These are phyloP conservation scores for Chionis minor DNA, from an alignment of 2,113 vertebrate genomes.

Conservation along the genomic window DNA sequence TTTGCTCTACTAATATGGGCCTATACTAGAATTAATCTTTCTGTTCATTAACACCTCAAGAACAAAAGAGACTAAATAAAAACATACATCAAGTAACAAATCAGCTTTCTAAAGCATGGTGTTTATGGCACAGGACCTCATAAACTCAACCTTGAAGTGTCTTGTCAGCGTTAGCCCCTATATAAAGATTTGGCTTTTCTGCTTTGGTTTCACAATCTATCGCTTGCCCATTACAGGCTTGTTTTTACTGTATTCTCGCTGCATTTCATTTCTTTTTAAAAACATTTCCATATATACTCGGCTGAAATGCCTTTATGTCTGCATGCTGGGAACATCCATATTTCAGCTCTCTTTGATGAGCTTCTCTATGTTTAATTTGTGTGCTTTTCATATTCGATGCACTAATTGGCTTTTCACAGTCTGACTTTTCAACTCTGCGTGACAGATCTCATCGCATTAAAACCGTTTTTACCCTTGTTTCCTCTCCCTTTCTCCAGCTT, in stretches of 20 bases:
- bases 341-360: conserved; percentile 27
- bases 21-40: neutral
- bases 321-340: neutral
- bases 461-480: neutral
- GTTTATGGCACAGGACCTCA: neutral
- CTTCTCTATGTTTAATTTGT: neutral
- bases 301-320: neutral
- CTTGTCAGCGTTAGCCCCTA: neutral
- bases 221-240: neutral
- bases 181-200: neutral
- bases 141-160: neutral
- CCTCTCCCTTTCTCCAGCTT: neutral
- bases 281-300: neutral
- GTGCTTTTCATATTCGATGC: neutral
- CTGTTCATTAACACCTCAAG: neutral
- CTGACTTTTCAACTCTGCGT: neutral
- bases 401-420: conserved; percentile 57
- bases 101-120: neutral
- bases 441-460: neutral
- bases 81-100: neutral
- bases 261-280: neutral
- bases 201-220: neutral
- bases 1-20: neutral
- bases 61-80: neutral
- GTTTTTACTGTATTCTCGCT: neutral